Percentiles rank a stretch among this genome's conserved stretches.
These are phyloP conservation scores for Tineola bisselliella DNA, from an alignment of 2,888 invertebrate species.

Conservation along the genomic window DNA sequence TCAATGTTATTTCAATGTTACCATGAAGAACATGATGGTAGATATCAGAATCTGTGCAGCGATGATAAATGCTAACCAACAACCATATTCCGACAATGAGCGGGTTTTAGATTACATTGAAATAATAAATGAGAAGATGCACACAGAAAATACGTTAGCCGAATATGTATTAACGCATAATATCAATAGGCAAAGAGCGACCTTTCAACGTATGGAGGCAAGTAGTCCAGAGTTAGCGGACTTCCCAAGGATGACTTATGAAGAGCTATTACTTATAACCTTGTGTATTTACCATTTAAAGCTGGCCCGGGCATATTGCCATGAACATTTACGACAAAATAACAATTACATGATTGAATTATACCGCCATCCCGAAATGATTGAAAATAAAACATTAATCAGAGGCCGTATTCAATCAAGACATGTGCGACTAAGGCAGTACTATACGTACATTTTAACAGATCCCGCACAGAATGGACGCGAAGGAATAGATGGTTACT, in stretches of 20 bases:
- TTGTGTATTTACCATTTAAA: not conserved
- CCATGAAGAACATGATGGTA: slow-evolving; percentile 14
- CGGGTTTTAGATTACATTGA: not conserved
- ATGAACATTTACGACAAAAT: not conserved
- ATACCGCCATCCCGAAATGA: not conserved
- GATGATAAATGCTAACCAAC: slow-evolving; percentile 18
- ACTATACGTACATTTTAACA: no score
- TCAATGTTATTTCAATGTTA: slow-evolving; percentile 17
- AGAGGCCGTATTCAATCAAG: slow-evolving; percentile 5
- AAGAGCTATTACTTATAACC: not conserved
- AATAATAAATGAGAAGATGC: not conserved
- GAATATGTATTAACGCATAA: not conserved
- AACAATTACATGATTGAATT: no score
- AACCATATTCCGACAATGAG: not conserved
- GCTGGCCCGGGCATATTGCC: not conserved
- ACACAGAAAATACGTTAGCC: not conserved
- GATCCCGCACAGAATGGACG: no score
- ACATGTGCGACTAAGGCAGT: no score
- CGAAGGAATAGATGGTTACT: no score
- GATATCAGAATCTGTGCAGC: slow-evolving; percentile 19
- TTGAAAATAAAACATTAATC: not conserved
- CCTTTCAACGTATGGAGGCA: not conserved
- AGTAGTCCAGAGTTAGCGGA: not conserved
- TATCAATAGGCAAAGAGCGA: not conserved
- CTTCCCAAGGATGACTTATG: not conserved